Evolutionary conservation across 2,888 invertebrate species (phyloP).

Genomic region (Oscheius myriophilus): DNA sequence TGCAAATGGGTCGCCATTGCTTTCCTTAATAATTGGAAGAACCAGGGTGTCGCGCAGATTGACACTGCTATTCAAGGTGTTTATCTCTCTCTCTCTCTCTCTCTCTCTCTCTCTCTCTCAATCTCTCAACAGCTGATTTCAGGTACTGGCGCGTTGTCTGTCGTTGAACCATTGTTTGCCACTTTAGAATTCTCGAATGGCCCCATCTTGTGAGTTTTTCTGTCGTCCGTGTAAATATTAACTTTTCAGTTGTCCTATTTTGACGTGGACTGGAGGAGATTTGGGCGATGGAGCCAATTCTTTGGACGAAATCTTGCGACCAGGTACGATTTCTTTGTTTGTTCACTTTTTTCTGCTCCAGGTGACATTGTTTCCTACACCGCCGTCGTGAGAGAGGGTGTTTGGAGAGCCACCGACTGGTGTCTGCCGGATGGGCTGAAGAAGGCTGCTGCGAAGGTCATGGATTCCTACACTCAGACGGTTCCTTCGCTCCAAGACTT

Average conservation of each 20-base stretch:
- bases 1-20: constrained; percentile 3
- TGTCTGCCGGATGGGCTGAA: background rate
- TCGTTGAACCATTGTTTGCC: background rate
- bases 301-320: constrained; percentile 3
- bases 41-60: background rate
- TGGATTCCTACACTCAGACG: constrained; percentile 13
- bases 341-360: background rate
- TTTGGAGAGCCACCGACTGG: constrained; percentile 6
- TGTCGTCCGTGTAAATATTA: no score
- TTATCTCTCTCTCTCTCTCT: background rate
- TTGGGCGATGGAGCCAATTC: background rate
- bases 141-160: constrained; percentile 3
- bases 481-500: constrained; percentile 5
- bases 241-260: constrained; percentile 1
- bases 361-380: constrained; percentile 8
- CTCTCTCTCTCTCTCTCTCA: background rate
- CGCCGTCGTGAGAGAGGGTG: background rate
- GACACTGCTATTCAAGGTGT: background rate
- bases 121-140: background rate
- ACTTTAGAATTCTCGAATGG: background rate
- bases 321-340: background rate
- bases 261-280: constrained; percentile 17
- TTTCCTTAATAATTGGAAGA: background rate
- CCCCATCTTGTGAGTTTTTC: background rate
- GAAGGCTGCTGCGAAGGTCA: background rate